A percentile compares a stretch with the other conserved stretches of the same genome.
phyloP scores from a whole-genome alignment of 2,797 vertebrate species.

The Acrossocheilus wenchowensis region DNA sequence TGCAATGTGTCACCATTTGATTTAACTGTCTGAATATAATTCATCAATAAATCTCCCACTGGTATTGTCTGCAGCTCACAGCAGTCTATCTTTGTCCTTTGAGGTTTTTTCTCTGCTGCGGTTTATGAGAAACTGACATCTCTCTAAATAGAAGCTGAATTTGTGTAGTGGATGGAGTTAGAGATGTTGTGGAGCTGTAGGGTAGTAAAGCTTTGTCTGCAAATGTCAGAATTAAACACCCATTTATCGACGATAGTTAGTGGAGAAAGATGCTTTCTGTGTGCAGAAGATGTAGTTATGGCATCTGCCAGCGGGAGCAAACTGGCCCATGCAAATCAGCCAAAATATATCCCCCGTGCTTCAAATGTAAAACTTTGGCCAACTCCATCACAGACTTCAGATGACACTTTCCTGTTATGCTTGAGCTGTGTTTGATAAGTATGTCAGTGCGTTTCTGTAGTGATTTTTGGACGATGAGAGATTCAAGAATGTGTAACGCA shows the following conservation, averaged over 20 bases:
- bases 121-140: constrained; percentile 11
- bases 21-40: constrained; percentile 15
- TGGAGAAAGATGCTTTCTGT: neutral
- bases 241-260: neutral
- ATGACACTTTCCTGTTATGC: neutral
- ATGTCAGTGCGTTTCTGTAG: neutral
- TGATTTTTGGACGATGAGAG: neutral
- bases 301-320: neutral
- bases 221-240: neutral
- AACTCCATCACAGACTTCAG: neutral
- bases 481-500: neutral
- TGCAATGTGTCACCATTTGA: constrained; percentile 13
- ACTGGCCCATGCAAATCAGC: neutral
- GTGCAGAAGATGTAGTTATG: neutral
- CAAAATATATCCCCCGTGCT: neutral
- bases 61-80: constrained; percentile 10
- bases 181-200: neutral
- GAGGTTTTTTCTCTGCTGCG: neutral
- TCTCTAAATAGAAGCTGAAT: neutral
- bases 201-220: neutral
- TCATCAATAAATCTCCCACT: constrained; percentile 26
- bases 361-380: neutral
- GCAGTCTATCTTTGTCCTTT: constrained; percentile 10
- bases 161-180: neutral
- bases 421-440: neutral